These are phyloP conservation scores for Siderastrea radians DNA, from an alignment of 92 coral and sea anemone species.

Conservation along the genomic window DNA sequence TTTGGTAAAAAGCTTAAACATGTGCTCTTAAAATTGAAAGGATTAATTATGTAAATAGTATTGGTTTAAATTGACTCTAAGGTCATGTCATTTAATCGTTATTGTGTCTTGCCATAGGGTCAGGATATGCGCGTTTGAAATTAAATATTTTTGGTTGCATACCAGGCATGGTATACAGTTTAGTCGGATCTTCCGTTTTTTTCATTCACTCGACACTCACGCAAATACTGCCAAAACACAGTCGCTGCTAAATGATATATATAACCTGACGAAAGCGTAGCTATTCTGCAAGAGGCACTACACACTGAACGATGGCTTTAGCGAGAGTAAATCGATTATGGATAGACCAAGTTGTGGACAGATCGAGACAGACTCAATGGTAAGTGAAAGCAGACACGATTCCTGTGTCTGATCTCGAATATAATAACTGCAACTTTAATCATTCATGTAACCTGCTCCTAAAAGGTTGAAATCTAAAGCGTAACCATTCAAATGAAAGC, in stretches of 20 bases:
- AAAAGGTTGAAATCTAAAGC: too few species aligned
- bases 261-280: neutral
- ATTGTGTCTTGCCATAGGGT: neutral
- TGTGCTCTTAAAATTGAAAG: constrained; percentile 1
- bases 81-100: constrained; percentile 1
- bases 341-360: constrained; percentile 87
- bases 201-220: neutral
- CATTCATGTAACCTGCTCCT: too few species aligned
- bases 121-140: neutral
- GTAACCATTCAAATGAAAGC: too few species aligned
- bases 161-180: neutral
- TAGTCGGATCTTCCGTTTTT: too few species aligned
- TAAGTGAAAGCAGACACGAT: constrained; percentile 28
- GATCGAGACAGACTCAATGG: constrained; percentile 79
- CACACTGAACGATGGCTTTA: constrained; percentile 70
- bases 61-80: neutral
- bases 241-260: neutral
- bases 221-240: neutral
- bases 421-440: too few species aligned
- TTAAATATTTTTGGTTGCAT: constrained; percentile 1
- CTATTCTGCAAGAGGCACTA: neutral
- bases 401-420: neutral
- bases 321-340: constrained; percentile 81
- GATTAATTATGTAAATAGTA: constrained; percentile 14
- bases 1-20: too few species aligned